Conservation (phyloP, 2,888 invertebrate genomes). For the Oscheius sp. region DNA sequence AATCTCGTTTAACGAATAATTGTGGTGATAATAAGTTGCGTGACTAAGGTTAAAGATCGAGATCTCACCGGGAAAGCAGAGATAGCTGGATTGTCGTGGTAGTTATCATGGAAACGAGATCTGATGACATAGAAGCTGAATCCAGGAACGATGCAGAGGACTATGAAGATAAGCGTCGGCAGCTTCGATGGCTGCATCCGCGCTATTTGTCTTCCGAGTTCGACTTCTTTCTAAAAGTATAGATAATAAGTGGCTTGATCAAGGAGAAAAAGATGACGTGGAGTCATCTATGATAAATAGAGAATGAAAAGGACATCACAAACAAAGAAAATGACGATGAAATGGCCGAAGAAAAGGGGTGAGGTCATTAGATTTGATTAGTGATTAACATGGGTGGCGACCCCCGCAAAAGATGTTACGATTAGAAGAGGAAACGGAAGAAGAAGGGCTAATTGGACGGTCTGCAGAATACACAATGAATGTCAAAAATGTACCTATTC, state of each 20-base stretch:
- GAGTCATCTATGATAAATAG: not conserved
- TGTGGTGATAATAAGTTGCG: not conserved
- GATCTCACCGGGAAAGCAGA: slow-evolving; percentile 14
- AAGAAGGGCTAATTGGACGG: no score
- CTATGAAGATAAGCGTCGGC: not conserved
- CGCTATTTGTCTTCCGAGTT: not conserved
- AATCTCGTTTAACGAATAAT: not conserved
- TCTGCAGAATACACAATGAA: no score
- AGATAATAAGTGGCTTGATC: not conserved
- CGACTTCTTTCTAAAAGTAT: not conserved
- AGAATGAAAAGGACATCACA: not conserved
- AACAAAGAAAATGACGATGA: not conserved
- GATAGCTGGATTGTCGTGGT: slow-evolving; percentile 19
- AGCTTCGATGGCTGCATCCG: slow-evolving; percentile 11
- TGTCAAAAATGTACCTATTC: no score
- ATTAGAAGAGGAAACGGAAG: no score
- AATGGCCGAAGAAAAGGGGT: not conserved
- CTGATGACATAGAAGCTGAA: not conserved
- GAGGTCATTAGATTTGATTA: no score
- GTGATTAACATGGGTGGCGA: no score
- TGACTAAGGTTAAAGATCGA: not conserved
- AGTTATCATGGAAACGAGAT: not conserved
- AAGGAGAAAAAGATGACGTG: slow-evolving; percentile 1
- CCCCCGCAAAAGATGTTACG: no score
- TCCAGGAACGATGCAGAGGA: not conserved